Conservation (phyloP, 35 echinoderm and acorn worm genomes). For the Lytechinus pictus region DNA sequence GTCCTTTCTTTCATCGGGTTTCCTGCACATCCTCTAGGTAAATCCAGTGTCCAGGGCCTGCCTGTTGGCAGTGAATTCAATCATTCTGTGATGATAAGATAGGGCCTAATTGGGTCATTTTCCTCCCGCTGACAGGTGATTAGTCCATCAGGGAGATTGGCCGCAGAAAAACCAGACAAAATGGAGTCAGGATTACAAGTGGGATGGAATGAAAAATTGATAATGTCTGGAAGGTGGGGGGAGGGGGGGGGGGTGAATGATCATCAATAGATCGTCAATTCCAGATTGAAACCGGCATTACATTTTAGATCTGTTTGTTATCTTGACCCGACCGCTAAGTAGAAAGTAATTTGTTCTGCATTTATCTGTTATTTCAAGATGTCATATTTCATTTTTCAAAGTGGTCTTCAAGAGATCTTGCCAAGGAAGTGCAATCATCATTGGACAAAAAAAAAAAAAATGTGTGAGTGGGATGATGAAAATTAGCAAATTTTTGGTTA, state of each 20-base stretch:
- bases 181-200: background rate
- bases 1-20: background rate
- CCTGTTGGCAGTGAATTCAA: constrained; percentile 7
- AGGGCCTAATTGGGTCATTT: constrained; percentile 4
- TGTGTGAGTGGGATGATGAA: background rate
- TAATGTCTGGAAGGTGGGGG: background rate
- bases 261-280: background rate
- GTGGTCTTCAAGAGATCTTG: background rate
- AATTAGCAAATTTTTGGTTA: background rate
- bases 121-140: constrained; percentile 15
- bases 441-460: background rate
- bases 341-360: background rate
- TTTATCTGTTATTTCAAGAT: background rate
- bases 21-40: background rate
- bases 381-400: background rate
- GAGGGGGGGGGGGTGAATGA: background rate
- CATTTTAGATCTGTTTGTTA: background rate
- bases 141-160: background rate
- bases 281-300: background rate
- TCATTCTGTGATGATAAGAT: background rate
- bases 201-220: background rate
- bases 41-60: background rate
- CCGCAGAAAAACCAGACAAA: background rate
- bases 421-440: background rate
- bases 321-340: background rate